A percentile compares a stretch with the other conserved stretches of the same genome.
Evolutionary conservation across 2,888 invertebrate genomes (phyloP).

Genomic region (Drymonia ruficornis): DNA sequence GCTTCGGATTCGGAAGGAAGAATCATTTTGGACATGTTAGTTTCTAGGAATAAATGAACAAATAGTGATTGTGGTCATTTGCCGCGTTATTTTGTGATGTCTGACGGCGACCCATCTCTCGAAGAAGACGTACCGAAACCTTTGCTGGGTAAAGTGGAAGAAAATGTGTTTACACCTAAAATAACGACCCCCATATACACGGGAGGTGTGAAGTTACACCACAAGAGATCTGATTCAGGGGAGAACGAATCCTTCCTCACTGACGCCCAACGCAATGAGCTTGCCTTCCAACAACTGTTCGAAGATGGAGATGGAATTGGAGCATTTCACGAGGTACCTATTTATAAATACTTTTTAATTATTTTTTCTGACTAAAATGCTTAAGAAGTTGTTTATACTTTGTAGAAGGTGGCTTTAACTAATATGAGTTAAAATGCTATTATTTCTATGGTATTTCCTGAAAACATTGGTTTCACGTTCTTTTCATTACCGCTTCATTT

Average conservation of each 20-base stretch:
- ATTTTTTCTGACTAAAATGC: background rate
- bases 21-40: slow-evolving; percentile 25
- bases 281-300: slow-evolving; percentile 75
- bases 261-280: slow-evolving; percentile 75
- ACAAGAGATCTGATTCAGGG: slow-evolving; percentile 65
- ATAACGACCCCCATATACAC: slow-evolving; percentile 74
- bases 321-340: slow-evolving; percentile 65
- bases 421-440: background rate
- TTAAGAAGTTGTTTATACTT: background rate
- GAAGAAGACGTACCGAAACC: slow-evolving; percentile 79
- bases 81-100: slow-evolving; percentile 65
- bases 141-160: slow-evolving; percentile 66
- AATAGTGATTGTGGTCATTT: slow-evolving; percentile 26
- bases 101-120: slow-evolving; percentile 81
- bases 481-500: too few species aligned
- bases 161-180: slow-evolving; percentile 79
- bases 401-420: background rate
- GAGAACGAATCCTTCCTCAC: slow-evolving; percentile 73
- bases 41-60: slow-evolving; percentile 15
- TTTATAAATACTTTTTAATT: slow-evolving; percentile 1
- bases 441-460: background rate
- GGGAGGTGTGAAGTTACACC: slow-evolving; percentile 70
- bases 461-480: background rate
- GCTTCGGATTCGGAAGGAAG: slow-evolving; percentile 20
- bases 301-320: slow-evolving; percentile 69